These are phyloP conservation scores for Sciurus carolinensis DNA, from an alignment of 2,797 vertebrate genomes.

Conservation along the genomic window DNA sequence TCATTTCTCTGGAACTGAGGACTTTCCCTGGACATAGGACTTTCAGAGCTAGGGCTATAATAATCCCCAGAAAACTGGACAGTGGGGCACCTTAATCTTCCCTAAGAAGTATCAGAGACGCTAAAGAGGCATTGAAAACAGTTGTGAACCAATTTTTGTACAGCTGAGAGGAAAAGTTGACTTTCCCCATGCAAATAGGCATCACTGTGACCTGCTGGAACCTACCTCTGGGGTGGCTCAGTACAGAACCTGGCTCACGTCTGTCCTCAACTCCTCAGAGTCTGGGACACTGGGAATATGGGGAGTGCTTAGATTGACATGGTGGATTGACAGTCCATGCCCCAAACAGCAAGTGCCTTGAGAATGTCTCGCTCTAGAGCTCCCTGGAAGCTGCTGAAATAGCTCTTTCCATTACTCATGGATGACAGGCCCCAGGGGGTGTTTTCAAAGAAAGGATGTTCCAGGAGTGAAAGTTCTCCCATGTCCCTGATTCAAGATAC, in stretches of 20 bases:
- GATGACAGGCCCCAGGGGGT: not conserved
- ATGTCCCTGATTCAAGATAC: not conserved
- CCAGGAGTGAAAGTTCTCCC: too few species aligned
- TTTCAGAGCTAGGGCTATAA: not conserved
- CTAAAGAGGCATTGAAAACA: not conserved
- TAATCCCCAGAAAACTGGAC: not conserved
- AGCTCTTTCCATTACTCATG: not conserved
- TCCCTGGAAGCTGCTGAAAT: not conserved
- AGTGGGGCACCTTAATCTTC: not conserved
- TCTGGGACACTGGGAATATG: accelerated
- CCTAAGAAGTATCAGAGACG: not conserved
- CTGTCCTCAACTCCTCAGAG: not conserved
- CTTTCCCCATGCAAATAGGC: not conserved
- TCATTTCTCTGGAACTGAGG: not conserved
- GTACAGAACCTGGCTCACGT: not conserved
- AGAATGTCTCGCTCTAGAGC: not conserved
- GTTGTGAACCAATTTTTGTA: not conserved
- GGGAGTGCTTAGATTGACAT: not conserved
- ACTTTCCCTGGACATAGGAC: not conserved
- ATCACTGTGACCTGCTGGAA: not conserved
- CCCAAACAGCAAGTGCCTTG: not conserved
- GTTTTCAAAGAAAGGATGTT: not conserved
- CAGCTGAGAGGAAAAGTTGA: not conserved
- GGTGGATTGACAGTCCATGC: not conserved
- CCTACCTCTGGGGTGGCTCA: accelerated